Percentiles rank a stretch among this genome's conserved stretches.
phyloP scores from a whole-genome alignment of 2,888 invertebrate genomes.

The Chloromyia formosa region DNA sequence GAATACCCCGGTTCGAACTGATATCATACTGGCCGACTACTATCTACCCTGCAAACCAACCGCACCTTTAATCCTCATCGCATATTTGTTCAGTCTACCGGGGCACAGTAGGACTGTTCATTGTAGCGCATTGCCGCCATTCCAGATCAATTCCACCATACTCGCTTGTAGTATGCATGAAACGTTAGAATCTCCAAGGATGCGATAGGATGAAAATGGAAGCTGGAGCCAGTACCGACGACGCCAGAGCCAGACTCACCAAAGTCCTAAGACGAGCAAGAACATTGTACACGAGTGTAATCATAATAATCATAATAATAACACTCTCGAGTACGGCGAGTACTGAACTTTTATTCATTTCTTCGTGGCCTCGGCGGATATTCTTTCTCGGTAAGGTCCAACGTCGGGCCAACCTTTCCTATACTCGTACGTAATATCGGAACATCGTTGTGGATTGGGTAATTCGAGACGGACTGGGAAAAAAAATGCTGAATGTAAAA shows the following conservation, averaged over 20 bases:
- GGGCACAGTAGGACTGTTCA: background rate
- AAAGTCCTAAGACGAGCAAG: constrained; percentile 7
- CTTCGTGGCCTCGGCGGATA: constrained; percentile 4
- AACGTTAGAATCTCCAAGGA: constrained; percentile 6
- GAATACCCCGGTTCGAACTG: constrained; percentile 16
- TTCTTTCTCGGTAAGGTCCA: background rate
- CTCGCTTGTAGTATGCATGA: constrained; percentile 1
- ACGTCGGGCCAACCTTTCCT: background rate
- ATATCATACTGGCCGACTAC: constrained; percentile 3
- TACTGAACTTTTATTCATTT: constrained; percentile 41
- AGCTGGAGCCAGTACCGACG: background rate
- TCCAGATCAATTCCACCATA: background rate
- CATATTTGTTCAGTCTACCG: background rate
- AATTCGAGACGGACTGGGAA: constrained; percentile 22
- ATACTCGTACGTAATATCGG: background rate
- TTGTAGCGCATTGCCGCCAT: constrained; percentile 2
- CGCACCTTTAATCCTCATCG: constrained; percentile 17
- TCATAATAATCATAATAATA: constrained; percentile 45
- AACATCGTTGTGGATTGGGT: constrained; percentile 21
- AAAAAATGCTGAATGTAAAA: constrained; percentile 32
- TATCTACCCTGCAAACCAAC: background rate
- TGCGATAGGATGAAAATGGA: background rate
- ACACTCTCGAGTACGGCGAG: constrained; percentile 29
- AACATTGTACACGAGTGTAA: constrained; percentile 28
- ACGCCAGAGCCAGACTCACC: background rate